Conservation (phyloP, 2,797 vertebrate species). For the Linurgus olivaceus region DNA sequence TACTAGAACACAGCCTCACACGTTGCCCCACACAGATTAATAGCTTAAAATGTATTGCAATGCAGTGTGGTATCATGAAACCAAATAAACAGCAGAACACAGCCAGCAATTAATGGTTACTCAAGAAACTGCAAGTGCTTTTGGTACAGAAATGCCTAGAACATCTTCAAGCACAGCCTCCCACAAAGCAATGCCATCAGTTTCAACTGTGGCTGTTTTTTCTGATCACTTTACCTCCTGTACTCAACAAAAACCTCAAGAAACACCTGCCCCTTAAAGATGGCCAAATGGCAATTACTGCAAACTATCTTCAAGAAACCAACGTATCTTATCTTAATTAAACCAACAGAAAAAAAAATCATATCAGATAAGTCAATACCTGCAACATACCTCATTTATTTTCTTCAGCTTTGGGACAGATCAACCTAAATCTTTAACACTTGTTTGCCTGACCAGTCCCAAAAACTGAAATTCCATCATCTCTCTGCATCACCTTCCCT, state of each 20-base stretch:
- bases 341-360: neutral
- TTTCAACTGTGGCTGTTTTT: neutral
- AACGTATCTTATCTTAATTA: neutral
- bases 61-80: neutral
- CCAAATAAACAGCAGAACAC: neutral
- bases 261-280: neutral
- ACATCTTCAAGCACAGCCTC: neutral
- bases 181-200: neutral
- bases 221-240: neutral
- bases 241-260: neutral
- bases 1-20: neutral
- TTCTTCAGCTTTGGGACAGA: neutral
- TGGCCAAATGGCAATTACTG: neutral
- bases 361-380: neutral
- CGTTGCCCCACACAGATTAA: accelerated
- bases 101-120: neutral
- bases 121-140: neutral
- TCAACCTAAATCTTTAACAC: neutral
- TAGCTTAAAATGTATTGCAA: neutral
- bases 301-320: neutral
- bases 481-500: neutral
- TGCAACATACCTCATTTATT: neutral
- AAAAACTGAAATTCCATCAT: neutral
- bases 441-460: neutral
- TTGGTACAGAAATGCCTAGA: neutral